Base-by-base conservation (phyloP, 2,888 invertebrate species). In the Xestoiulus laeticollis region DNA sequence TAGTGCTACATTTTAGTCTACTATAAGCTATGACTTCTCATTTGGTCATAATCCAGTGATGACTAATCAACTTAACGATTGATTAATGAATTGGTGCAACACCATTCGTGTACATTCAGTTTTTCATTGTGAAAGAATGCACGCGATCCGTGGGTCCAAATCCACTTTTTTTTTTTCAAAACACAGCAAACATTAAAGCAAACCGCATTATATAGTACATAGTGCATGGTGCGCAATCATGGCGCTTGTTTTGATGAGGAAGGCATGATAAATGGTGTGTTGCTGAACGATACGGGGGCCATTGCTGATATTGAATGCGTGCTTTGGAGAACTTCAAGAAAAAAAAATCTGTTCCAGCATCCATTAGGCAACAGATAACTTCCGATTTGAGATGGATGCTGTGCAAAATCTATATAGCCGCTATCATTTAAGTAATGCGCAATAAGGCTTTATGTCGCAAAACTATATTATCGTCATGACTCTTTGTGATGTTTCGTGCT, bases 321-420 rank as follows among this genome's bases (percentile, higher is more conserved):
- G 43, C 44, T 38, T 85, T 38, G 16, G 26, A 85, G 38, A 85
- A 44, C 8, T 43, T 26, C 85, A 38, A 68, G 26, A 85, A 85
- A 85, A 83, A 84, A 85, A 78, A 78, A 78, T 30, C 78, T 30
- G 30, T 30, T 85, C 22, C 22, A 85, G 22, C 85, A 85, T 85
- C 85, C 85, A 85, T 85, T 85, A 85, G 44, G 85, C 85, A 85
- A 85, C 85, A 85, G 85, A 85, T 85, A 85, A 85, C 85, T 85
- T 85, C 85, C 85, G 85, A 85, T 85, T 85, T 85, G 85, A 85
- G 38, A 85, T 85, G 85, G 85, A 85, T 85, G 85, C 22, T 12
- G 14, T 38, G 85, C 38, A 85, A 85, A 43, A 38, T n/a, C n/a
- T n/a, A 43, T 43, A n/a, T 38, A 85, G 43, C 85, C 43, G 22